Evolutionary conservation across 2,797 vertebrate genomes (phyloP).

Genomic region (Carcharodon carcharias): DNA sequence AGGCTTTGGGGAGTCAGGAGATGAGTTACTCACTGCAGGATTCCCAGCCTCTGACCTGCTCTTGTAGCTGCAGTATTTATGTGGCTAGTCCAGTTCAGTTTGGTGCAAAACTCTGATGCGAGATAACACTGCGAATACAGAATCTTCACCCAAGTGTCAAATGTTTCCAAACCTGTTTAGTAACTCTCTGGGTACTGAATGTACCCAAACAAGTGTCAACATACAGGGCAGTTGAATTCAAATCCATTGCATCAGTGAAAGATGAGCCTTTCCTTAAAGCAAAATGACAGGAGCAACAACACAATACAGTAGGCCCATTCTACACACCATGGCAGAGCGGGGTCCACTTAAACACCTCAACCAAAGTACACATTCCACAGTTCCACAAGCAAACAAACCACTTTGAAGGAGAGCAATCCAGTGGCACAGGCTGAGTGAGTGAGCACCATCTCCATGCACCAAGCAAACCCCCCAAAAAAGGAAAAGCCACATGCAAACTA

Average conservation of each 20-base stretch:
- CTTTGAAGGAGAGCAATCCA: neutral
- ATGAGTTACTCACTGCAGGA: too few species aligned
- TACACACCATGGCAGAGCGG: neutral
- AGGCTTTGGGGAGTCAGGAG: too few species aligned
- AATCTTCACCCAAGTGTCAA: neutral
- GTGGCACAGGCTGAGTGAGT: neutral
- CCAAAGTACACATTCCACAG: conserved; percentile 19
- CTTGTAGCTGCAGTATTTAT: too few species aligned
- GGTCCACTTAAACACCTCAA: conserved; percentile 19
- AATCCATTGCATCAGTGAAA: neutral
- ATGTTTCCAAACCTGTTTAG: neutral
- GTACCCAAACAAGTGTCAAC: neutral
- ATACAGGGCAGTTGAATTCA: neutral
- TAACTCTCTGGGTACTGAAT: neutral
- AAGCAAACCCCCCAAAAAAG: neutral
- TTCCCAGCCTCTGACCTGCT: too few species aligned
- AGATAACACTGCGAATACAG: neutral
- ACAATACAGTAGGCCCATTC: conserved; percentile 26
- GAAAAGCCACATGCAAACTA: neutral
- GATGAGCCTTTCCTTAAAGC: neutral
- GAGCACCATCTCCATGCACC: neutral
- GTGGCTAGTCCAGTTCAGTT: neutral
- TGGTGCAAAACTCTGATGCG: neutral
- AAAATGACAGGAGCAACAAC: neutral
- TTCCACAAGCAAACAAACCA: conserved; percentile 23